Percentiles rank a stretch among this genome's conserved stretches.
Conservation (phyloP, 2,888 invertebrate species). For the Crepidodera aurea region DNA sequence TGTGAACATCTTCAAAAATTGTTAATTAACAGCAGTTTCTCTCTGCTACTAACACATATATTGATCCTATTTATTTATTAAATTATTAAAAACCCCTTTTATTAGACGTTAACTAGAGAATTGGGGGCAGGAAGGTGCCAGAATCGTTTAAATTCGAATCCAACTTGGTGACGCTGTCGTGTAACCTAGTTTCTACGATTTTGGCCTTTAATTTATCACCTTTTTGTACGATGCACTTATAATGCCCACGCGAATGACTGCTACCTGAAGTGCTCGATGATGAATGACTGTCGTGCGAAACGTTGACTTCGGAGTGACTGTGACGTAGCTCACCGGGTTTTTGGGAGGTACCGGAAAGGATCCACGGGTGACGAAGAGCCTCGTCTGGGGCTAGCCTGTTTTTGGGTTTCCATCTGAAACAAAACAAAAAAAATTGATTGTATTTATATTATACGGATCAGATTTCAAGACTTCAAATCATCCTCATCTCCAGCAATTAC, state of each 20-base stretch:
- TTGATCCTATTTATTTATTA: constrained; percentile 21
- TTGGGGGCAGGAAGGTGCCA: constrained; percentile 70
- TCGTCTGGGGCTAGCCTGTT: constrained; percentile 91
- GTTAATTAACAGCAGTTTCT: constrained; percentile 1
- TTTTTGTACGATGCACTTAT: constrained; percentile 54
- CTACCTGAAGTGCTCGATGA: constrained; percentile 57
- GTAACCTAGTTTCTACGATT: constrained; percentile 56
- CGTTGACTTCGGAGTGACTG: constrained; percentile 65
- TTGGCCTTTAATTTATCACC: constrained; percentile 60
- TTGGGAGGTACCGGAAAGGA: constrained; percentile 60
- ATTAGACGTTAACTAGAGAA: constrained; percentile 60
- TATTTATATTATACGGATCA: too few relatives aligned
- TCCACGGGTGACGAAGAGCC: constrained; percentile 88
- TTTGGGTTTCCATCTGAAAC: constrained; percentile 87
- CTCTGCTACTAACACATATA: constrained; percentile 10
- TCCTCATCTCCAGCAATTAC: too few relatives aligned
- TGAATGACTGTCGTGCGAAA: constrained; percentile 55
- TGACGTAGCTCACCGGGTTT: constrained; percentile 61
- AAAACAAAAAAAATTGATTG: too few relatives aligned
- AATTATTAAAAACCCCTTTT: constrained; percentile 9
- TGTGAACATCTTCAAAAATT: constrained; percentile 12
- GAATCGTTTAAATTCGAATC: constrained; percentile 67
- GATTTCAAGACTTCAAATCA: too few relatives aligned
- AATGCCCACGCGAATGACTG: constrained; percentile 53
- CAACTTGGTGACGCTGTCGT: constrained; percentile 60